These are phyloP conservation scores for Acrocephalus arundinaceus DNA, from an alignment of 2,113 vertebrate genomes.

Conservation along the genomic window DNA sequence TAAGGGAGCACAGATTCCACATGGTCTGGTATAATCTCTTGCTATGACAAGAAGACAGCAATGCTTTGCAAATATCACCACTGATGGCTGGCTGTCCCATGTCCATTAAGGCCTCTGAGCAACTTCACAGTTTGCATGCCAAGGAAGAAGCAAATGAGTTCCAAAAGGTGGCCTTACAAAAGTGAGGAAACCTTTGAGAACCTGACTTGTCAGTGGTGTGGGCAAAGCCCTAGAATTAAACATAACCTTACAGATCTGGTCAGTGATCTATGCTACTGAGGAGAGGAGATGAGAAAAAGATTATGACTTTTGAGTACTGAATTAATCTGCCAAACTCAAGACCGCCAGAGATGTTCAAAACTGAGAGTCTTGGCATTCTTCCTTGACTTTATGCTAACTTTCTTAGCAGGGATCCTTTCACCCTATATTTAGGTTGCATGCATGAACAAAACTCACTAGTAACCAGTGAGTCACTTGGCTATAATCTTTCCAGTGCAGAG, in stretches of 20 bases:
- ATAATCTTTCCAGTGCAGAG: background rate
- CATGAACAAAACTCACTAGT: background rate
- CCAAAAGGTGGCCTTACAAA: background rate
- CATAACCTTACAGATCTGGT: background rate
- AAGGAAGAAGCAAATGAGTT: background rate
- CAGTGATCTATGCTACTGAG: background rate
- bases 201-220: background rate
- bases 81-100: background rate
- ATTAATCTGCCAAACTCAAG: background rate
- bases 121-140: background rate
- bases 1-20: background rate
- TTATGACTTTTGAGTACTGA: background rate
- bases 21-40: background rate
- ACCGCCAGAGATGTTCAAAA: background rate
- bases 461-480: background rate
- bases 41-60: background rate
- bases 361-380: background rate
- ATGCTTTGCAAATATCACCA: background rate
- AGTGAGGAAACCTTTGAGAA: background rate
- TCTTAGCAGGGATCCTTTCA: background rate
- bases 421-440: background rate
- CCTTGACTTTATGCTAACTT: background rate
- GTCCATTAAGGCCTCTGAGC: background rate
- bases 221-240: background rate
- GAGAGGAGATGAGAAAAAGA: background rate